A percentile compares a stretch with the other conserved stretches of the same genome.
Evolutionary conservation across 2,888 invertebrate genomes (phyloP).

Genomic region (Drosophila mimica): DNA sequence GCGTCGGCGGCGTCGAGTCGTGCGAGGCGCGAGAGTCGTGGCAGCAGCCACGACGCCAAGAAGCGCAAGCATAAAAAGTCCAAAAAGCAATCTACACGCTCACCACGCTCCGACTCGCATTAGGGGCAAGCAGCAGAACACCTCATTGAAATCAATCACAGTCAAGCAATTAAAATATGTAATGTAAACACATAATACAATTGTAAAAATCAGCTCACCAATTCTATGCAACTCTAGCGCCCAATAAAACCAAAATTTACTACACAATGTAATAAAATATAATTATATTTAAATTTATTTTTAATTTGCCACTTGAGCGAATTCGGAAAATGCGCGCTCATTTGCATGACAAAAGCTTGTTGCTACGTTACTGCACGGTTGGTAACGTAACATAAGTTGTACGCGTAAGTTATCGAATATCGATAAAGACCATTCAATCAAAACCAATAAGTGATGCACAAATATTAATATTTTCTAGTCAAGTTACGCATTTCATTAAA

Average conservation of each 20-base stretch:
- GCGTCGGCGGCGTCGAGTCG: slow-evolving; percentile 11
- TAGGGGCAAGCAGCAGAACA: slow-evolving; percentile 36
- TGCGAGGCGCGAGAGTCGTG: slow-evolving; percentile 49
- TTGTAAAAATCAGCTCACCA: slow-evolving; percentile 54
- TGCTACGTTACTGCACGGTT: slow-evolving; percentile 6
- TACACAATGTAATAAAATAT: slow-evolving; percentile 2
- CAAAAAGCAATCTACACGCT: slow-evolving; percentile 80
- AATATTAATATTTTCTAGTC: background rate
- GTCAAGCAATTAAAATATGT: slow-evolving; percentile 38
- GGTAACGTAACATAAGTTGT: slow-evolving; percentile 4
- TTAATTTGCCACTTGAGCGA: background rate
- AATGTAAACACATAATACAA: slow-evolving; percentile 25
- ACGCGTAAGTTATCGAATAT: slow-evolving; percentile 13
- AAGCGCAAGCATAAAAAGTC: slow-evolving; percentile 83
- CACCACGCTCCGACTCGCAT: slow-evolving; percentile 76
- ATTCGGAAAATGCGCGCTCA: slow-evolving; percentile 20
- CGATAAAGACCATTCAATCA: background rate
- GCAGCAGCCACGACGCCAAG: slow-evolving; percentile 67
- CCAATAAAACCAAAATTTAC: slow-evolving; percentile 44
- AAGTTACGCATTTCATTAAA: background rate
- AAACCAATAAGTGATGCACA: background rate
- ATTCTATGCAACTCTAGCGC: slow-evolving; percentile 19
- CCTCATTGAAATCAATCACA: slow-evolving; percentile 29
- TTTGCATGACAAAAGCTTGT: background rate
- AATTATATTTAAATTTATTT: background rate